A percentile compares a stretch with the other conserved stretches of the same genome.
These are phyloP conservation scores for Myotis pilosus DNA, from an alignment of 2,797 vertebrate species.

Conservation along the genomic window DNA sequence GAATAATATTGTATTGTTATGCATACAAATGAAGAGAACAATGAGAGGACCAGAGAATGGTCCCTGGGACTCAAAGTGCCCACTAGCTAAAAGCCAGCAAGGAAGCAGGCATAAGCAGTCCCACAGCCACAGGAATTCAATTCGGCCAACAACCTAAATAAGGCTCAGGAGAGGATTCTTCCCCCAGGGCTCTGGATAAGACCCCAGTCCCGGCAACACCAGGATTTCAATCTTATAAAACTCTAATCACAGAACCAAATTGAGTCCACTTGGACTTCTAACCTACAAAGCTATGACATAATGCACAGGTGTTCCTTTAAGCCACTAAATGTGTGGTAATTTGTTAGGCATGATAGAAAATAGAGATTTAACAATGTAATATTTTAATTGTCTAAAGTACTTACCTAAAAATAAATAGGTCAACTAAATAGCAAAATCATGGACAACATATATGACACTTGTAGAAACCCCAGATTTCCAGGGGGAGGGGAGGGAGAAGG, in stretches of 20 bases:
- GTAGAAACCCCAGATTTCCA: background rate
- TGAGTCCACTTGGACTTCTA: background rate
- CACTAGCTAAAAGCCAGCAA: background rate
- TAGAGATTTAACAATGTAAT: background rate
- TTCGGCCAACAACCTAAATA: background rate
- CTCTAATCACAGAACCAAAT: background rate
- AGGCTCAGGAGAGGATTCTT: background rate
- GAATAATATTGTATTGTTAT: background rate
- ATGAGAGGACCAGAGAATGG: background rate
- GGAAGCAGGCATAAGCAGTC: background rate
- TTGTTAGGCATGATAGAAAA: background rate
- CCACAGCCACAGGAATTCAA: background rate
- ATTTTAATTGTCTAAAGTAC: background rate
- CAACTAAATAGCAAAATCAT: background rate
- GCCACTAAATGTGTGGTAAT: background rate
- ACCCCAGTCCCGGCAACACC: background rate
- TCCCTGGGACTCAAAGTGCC: no score
- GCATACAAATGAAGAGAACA: background rate
- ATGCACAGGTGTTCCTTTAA: background rate
- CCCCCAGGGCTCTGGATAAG: background rate
- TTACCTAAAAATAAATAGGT: background rate
- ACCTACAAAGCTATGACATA: background rate
- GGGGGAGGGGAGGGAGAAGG: background rate
- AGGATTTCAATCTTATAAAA: background rate
- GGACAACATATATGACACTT: background rate